Evolutionary conservation across 2,888 invertebrate genomes (phyloP).

Genomic region (Orthosia gracilis): DNA sequence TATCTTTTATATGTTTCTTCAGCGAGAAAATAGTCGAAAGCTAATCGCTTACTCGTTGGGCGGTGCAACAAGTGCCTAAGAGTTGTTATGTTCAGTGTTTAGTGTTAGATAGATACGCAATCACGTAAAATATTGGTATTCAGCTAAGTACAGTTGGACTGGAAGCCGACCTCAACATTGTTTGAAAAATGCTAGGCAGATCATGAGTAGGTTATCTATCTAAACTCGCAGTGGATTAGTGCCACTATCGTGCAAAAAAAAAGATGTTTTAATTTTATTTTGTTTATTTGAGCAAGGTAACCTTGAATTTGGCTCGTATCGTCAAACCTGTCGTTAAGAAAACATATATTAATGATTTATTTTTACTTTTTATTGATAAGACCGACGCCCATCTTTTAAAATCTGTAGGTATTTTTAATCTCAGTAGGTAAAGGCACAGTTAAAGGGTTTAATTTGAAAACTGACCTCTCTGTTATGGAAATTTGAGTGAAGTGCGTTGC

Average conservation of each 20-base stretch:
- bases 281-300: conserved; percentile 1
- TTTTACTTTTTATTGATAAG: neutral
- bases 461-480: neutral
- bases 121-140: neutral
- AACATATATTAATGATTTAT: neutral
- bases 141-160: neutral
- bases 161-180: neutral
- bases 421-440: neutral
- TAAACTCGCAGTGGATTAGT: neutral
- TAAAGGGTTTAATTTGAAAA: neutral
- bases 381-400: neutral
- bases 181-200: neutral
- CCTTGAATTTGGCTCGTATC: conserved; percentile 24
- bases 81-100: neutral
- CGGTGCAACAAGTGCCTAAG: too few relatives aligned
- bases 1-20: too few relatives aligned
- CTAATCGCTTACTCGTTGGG: too few relatives aligned
- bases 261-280: conserved; percentile 11
- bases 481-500: neutral
- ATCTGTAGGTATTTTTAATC: neutral
- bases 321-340: conserved; percentile 1
- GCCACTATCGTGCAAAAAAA: neutral
- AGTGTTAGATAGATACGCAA: neutral
- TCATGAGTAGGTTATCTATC: neutral
- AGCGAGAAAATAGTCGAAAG: too few relatives aligned